Percentiles rank a stretch among this genome's conserved stretches.
These are phyloP conservation scores for Euphydryas editha DNA, from an alignment of 2,888 invertebrate genomes.

Conservation along the genomic window DNA sequence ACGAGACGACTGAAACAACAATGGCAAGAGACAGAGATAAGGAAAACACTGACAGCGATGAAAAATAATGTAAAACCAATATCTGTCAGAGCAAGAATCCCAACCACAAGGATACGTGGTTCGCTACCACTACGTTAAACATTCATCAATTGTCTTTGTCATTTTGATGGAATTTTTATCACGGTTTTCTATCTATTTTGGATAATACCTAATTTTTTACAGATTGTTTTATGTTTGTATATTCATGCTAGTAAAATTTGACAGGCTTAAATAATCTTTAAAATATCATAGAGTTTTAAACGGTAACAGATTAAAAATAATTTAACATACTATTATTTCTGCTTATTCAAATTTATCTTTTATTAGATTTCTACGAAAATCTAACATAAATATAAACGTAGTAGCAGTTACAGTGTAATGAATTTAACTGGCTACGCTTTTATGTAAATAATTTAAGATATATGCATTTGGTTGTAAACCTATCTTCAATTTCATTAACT, in stretches of 20 bases:
- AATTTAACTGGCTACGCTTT: constrained; percentile 2
- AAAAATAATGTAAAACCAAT: background rate
- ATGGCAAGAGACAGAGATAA: background rate
- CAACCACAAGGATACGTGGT: background rate
- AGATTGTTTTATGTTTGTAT: too few species aligned
- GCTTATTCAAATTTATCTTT: background rate
- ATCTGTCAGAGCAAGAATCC: background rate
- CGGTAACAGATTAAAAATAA: background rate
- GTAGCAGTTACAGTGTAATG: background rate
- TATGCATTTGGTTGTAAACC: constrained; percentile 25
- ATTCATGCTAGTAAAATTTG: too few species aligned
- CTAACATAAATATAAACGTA: background rate
- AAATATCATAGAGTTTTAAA: too few species aligned
- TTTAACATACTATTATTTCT: background rate
- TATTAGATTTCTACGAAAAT: background rate
- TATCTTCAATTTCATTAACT: constrained; percentile 39
- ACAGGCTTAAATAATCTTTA: too few species aligned
- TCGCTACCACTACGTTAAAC: background rate
- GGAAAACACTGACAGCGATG: background rate
- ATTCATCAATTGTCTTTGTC: background rate
- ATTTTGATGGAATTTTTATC: background rate
- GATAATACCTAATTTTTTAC: too few species aligned
- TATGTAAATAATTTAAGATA: constrained; percentile 10
- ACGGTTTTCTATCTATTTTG: too few species aligned
- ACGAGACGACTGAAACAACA: background rate